These are phyloP conservation scores for Monodelphis domestica DNA, from an alignment of 2,797 vertebrate species.

Conservation along the genomic window DNA sequence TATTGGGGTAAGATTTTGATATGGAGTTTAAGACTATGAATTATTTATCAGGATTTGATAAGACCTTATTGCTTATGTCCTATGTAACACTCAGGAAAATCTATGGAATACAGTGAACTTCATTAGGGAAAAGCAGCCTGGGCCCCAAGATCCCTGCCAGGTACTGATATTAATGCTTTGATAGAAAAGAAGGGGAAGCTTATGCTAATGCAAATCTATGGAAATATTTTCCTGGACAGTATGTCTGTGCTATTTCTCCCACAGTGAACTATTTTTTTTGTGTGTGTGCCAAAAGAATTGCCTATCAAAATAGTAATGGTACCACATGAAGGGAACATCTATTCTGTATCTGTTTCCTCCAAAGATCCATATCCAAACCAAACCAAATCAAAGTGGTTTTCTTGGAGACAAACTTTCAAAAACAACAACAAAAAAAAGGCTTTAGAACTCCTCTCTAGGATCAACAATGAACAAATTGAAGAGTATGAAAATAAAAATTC, in stretches of 20 bases:
- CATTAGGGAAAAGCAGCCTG: conserved; percentile 1
- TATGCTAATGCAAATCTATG: not conserved
- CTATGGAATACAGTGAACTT: not conserved
- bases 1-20: not conserved
- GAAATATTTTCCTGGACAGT: conserved; percentile 37
- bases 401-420: not conserved
- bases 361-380: not conserved
- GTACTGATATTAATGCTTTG: not conserved
- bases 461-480: not conserved
- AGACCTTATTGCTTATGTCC: not conserved
- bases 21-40: not conserved
- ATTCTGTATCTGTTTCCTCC: not conserved
- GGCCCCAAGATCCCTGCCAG: not conserved
- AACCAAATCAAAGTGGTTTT: no score
- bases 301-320: not conserved
- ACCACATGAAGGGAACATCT: not conserved
- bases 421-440: no score
- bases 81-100: not conserved
- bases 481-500: not conserved
- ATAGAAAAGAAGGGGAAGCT: conserved; percentile 3
- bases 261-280: not conserved
- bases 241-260: not conserved
- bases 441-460: not conserved
- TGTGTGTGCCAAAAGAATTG: not conserved
- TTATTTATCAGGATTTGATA: not conserved